A percentile compares a stretch with the other conserved stretches of the same genome.
These are phyloP conservation scores for Lasioglossum malachurum DNA, from an alignment of 2,888 invertebrate genomes.

Conservation along the genomic window DNA sequence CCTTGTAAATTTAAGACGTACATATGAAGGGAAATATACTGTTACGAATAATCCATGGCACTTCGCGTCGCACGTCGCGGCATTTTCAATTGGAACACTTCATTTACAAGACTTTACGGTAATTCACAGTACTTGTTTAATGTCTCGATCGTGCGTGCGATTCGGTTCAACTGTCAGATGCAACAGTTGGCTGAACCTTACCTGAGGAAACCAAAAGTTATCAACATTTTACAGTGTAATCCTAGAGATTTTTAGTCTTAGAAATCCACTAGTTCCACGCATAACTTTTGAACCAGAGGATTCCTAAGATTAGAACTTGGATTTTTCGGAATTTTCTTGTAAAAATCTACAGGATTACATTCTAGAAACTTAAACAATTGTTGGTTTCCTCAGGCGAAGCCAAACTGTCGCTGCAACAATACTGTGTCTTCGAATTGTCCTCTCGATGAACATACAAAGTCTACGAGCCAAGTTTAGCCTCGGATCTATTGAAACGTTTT, in stretches of 20 bases:
- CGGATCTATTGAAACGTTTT: constrained; percentile 11
- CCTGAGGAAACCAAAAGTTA: too few species aligned
- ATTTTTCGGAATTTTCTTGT: too few species aligned
- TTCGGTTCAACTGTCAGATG: not conserved
- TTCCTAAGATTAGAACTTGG: too few species aligned
- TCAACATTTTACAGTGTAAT: too few species aligned
- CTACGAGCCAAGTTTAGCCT: not conserved
- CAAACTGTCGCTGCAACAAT: not conserved
- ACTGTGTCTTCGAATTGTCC: constrained; percentile 11
- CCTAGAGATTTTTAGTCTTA: too few species aligned
- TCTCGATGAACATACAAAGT: constrained; percentile 18
- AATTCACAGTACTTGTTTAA: not conserved
- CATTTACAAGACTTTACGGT: too few species aligned
- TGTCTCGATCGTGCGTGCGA: not conserved
- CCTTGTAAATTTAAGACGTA: constrained; percentile 57
- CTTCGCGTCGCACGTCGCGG: too few species aligned
- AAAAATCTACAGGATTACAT: too few species aligned
- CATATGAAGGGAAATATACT: not conserved
- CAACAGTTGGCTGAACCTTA: not conserved
- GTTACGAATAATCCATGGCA: not conserved
- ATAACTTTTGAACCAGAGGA: too few species aligned
- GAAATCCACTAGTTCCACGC: too few species aligned
- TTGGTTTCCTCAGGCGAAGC: too few species aligned
- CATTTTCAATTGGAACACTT: not conserved
- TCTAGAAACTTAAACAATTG: too few species aligned